Evolutionary conservation across 2,888 invertebrate species (phyloP).

Genomic region (Microchrysa polita): DNA sequence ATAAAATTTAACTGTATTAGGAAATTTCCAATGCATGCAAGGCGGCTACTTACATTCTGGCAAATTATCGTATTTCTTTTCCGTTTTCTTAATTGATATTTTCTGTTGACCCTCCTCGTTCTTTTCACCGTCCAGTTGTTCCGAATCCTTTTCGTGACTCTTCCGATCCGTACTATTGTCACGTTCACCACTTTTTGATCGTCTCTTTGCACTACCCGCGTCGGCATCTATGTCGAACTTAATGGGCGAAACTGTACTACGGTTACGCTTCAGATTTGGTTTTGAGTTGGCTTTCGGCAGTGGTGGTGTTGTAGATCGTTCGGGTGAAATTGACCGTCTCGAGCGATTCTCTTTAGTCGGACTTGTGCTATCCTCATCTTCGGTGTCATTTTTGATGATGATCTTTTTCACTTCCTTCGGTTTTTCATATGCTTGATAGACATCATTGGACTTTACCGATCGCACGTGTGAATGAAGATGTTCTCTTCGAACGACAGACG

Average conservation of each 20-base stretch:
- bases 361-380: conserved; percentile 61
- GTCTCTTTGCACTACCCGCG: neutral
- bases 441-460: conserved; percentile 49
- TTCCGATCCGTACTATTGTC: conserved; percentile 6
- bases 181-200: conserved; percentile 33
- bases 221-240: conserved; percentile 57
- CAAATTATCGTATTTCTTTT: conserved; percentile 70
- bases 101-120: conserved; percentile 59
- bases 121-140: conserved; percentile 46
- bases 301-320: conserved; percentile 59
- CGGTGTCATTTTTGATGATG: conserved; percentile 65
- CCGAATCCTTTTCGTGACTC: conserved; percentile 33
- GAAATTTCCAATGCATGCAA: neutral
- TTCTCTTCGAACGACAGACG: conserved; percentile 50
- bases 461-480: conserved; percentile 57
- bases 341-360: conserved; percentile 52
- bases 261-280: conserved; percentile 55
- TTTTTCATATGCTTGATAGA: conserved; percentile 54
- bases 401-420: conserved; percentile 61
- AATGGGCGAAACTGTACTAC: conserved; percentile 57
- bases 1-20: neutral
- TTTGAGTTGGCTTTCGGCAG: conserved; percentile 47
- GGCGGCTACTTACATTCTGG: conserved; percentile 67
- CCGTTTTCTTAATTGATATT: conserved; percentile 65
- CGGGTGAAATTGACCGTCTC: conserved; percentile 2